These are phyloP conservation scores for Noctua janthina DNA, from an alignment of 2,888 invertebrate genomes.

Conservation along the genomic window DNA sequence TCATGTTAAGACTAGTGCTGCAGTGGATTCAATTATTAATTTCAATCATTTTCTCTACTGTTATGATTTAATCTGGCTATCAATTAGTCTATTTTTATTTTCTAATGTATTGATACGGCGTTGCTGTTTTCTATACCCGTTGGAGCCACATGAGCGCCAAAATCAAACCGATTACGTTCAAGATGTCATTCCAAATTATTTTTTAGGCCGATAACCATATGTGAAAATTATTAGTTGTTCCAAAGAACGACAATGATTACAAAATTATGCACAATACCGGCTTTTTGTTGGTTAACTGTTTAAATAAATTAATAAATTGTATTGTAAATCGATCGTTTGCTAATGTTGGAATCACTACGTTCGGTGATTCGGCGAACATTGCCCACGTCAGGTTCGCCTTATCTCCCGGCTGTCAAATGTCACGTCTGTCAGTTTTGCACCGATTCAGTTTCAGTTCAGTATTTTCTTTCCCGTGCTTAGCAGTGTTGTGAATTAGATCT, in stretches of 20 bases:
- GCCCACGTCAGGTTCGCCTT: conserved; percentile 22
- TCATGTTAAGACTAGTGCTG: background rate
- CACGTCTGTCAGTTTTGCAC: conserved; percentile 10
- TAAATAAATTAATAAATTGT: background rate
- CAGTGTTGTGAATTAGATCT: conserved; percentile 29
- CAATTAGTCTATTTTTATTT: background rate
- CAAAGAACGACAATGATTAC: background rate
- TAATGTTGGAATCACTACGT: conserved; percentile 6
- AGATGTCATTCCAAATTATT: background rate
- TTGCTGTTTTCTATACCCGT: background rate
- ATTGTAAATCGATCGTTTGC: background rate
- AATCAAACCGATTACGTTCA: no score
- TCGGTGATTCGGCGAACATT: background rate
- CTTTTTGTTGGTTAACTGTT: no score
- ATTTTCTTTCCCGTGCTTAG: background rate
- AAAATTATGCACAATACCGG: background rate
- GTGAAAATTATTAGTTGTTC: background rate
- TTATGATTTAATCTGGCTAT: background rate
- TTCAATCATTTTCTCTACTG: background rate
- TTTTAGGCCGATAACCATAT: background rate
- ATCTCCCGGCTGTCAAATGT: conserved; percentile 25
- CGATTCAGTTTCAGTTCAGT: conserved; percentile 20
- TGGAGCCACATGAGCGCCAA: background rate
- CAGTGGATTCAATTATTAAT: background rate
- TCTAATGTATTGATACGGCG: background rate